phyloP scores from a whole-genome alignment of 2,797 vertebrate species.

The Hyperoplus immaculatus region DNA sequence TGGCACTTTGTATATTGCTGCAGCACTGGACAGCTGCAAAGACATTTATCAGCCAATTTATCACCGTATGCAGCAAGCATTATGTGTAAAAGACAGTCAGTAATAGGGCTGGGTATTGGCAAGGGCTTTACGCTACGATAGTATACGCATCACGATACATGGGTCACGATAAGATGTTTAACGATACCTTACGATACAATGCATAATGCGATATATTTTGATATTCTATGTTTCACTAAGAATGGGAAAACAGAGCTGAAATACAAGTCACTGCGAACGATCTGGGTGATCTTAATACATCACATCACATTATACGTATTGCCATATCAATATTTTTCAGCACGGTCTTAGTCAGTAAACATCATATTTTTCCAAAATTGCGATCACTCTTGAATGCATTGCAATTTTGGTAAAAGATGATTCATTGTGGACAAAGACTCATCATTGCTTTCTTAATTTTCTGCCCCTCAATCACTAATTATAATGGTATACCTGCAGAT shows the following conservation, averaged over 20 bases:
- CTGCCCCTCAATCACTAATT: slow-evolving; percentile 41
- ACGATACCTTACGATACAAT: too few relatives aligned
- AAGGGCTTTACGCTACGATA: too few relatives aligned
- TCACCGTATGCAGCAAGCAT: background rate
- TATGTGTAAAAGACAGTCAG: background rate
- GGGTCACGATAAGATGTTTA: too few relatives aligned
- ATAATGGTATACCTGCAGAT: slow-evolving; percentile 23
- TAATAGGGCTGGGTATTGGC: too few relatives aligned
- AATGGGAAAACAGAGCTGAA: too few relatives aligned
- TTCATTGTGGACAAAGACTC: slow-evolving; percentile 1
- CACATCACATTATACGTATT: too few relatives aligned
- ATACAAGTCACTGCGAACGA: too few relatives aligned
- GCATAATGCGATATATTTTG: too few relatives aligned
- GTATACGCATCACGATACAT: too few relatives aligned
- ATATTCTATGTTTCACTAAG: too few relatives aligned
- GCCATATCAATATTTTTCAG: too few relatives aligned
- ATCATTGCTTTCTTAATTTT: slow-evolving; percentile 43
- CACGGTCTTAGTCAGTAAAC: background rate
- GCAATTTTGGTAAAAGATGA: background rate
- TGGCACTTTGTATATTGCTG: background rate
- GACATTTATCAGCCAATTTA: slow-evolving; percentile 3
- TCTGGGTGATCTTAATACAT: too few relatives aligned
- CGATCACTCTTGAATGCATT: background rate
- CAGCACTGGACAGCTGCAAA: background rate
- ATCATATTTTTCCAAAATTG: background rate